Percentiles rank a stretch among this genome's conserved stretches.
phyloP scores from a whole-genome alignment of 2,888 invertebrate genomes.

The Pyralis farinalis region DNA sequence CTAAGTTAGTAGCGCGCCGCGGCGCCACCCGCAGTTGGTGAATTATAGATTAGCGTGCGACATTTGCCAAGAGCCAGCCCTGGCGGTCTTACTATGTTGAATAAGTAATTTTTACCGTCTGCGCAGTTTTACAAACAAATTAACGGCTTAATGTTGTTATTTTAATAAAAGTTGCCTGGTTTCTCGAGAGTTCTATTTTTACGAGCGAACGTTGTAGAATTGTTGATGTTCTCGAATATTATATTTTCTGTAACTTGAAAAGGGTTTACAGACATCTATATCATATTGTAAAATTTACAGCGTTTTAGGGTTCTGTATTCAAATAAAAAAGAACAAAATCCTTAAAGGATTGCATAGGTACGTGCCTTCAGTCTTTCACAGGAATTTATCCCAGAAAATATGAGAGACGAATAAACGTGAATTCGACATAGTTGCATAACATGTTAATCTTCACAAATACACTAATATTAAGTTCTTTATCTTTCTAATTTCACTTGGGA shows the following conservation, averaged over 20 bases:
- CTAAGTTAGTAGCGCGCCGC: neutral
- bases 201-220: neutral
- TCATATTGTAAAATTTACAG: no score
- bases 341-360: no score
- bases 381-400: no score
- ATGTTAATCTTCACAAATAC: no score
- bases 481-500: no score
- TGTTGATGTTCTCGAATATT: neutral
- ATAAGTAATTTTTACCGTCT: constrained; percentile 77
- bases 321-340: no score
- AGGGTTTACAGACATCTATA: no score
- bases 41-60: constrained; percentile 66
- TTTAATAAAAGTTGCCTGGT: constrained; percentile 58
- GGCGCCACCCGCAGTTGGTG: constrained; percentile 23
- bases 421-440: no score
- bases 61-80: constrained; percentile 54
- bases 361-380: no score
- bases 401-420: no score
- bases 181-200: neutral
- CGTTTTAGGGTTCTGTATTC: no score
- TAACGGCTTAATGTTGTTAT: constrained; percentile 76
- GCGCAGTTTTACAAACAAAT: constrained; percentile 79
- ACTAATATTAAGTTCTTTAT: no score
- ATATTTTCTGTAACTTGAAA: neutral
- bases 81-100: constrained; percentile 62